Evolutionary conservation across 2,888 invertebrate genomes (phyloP).

Genomic region (Cosmopolites sordidus): DNA sequence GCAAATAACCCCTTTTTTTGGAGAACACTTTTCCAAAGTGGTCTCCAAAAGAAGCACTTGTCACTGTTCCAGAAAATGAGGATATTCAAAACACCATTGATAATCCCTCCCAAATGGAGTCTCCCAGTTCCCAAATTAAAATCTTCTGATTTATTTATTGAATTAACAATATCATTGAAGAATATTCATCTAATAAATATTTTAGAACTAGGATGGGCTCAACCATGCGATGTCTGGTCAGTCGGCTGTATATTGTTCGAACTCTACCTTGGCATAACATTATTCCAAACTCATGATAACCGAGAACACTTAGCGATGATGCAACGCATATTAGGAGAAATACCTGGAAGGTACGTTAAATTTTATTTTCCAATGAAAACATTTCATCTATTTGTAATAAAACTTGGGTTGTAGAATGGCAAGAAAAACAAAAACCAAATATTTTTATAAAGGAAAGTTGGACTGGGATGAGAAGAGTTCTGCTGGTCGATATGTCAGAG

Average conservation of each 20-base stretch:
- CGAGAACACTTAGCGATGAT: conserved; percentile 99
- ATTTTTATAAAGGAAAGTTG: conserved; percentile 95
- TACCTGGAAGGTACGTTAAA: conserved; percentile 80
- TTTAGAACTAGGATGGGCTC: conserved; percentile 97
- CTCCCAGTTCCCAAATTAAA: too few relatives aligned
- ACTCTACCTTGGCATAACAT: conserved; percentile 93
- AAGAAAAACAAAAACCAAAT: conserved; percentile 90
- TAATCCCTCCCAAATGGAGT: too few relatives aligned
- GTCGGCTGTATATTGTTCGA: conserved; percentile 99
- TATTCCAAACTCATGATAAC: conserved; percentile 99
- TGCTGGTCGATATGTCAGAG: conserved; percentile 94
- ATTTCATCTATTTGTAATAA: too few relatives aligned
- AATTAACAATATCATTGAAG: too few relatives aligned
- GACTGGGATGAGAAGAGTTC: conserved; percentile 98
- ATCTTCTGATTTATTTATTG: too few relatives aligned
- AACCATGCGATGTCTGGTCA: conserved; percentile 99
- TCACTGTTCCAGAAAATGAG: too few relatives aligned
- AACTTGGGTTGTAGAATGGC: too few relatives aligned
- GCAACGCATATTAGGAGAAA: conserved; percentile 95
- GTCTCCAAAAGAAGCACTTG: too few relatives aligned
- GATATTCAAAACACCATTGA: too few relatives aligned
- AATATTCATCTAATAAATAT: conserved; percentile 29
- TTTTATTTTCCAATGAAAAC: not conserved
- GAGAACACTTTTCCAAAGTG: too few relatives aligned
- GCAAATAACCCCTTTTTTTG: too few relatives aligned